Evolutionary conservation across 2,888 invertebrate species (phyloP).

Genomic region (Hydraecia micacea): DNA sequence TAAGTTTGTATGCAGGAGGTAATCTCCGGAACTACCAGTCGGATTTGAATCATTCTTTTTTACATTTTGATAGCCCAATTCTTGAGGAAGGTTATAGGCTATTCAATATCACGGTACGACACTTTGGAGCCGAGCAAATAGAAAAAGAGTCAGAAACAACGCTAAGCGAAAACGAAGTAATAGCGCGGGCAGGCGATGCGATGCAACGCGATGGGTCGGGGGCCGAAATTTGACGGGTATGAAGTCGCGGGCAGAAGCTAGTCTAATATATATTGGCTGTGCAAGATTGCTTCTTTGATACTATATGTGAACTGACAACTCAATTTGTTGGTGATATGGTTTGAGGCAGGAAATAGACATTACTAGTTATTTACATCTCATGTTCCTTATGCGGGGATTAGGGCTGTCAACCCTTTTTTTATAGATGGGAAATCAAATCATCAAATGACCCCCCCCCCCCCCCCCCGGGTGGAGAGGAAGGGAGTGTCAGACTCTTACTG

Average conservation of each 20-base stretch:
- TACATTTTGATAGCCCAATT: not conserved
- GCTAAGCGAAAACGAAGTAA: not conserved
- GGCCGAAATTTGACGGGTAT: too few species aligned
- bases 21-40: not conserved
- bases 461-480: too few species aligned
- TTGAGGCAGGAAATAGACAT: not conserved
- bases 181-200: not conserved
- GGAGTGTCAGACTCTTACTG: too few species aligned
- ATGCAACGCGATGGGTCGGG: too few species aligned
- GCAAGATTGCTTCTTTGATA: slow-evolving; percentile 4
- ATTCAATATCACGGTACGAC: not conserved
- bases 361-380: not conserved
- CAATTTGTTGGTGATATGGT: slow-evolving; percentile 36
- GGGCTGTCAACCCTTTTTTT: too few species aligned
- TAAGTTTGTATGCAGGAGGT: not conserved
- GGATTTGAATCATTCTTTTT: not conserved
- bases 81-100: not conserved
- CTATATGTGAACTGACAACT: slow-evolving; percentile 34
- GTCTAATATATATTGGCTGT: not conserved
- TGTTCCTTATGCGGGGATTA: not conserved
- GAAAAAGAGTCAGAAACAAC: not conserved
- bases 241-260: not conserved
- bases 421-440: too few species aligned
- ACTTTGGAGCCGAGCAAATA: not conserved
- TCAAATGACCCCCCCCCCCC: too few species aligned